Percentiles rank a stretch among this genome's conserved stretches.
Conservation (phyloP, 2,888 invertebrate species). For the Leptura quadrifasciata region DNA sequence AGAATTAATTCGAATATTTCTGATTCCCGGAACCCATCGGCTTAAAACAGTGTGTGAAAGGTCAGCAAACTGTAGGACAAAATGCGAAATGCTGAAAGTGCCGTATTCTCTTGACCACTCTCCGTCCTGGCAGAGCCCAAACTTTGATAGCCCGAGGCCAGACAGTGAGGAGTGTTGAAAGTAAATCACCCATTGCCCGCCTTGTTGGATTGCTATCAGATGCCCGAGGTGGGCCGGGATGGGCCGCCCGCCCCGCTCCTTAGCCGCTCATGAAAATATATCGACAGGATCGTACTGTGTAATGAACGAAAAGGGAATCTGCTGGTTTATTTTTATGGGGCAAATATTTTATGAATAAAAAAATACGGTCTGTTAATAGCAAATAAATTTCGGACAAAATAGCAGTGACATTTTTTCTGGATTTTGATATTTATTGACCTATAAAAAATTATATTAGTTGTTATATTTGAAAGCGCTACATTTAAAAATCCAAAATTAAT, state of each 20-base stretch:
- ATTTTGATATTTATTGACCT: no score
- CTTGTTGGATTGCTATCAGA: slow-evolving; percentile 47
- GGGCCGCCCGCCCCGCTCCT: slow-evolving; percentile 37
- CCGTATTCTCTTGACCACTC: slow-evolving; percentile 36
- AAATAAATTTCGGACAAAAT: no score
- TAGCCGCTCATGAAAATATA: slow-evolving; percentile 43
- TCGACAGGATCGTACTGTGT: slow-evolving; percentile 48
- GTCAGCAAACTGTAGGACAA: slow-evolving; percentile 32
- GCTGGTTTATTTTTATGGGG: neutral
- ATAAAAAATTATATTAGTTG: no score
- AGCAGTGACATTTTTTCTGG: no score
- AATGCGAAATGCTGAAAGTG: slow-evolving; percentile 26
- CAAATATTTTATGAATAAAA: no score
- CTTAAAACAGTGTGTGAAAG: slow-evolving; percentile 21
- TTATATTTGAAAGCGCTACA: no score
- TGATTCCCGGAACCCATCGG: neutral
- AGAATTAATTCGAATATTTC: neutral
- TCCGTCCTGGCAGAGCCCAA: slow-evolving; percentile 28
- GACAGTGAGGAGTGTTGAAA: slow-evolving; percentile 49
- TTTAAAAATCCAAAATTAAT: no score
- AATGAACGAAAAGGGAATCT: slow-evolving; percentile 32
- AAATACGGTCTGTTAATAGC: no score
- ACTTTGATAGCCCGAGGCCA: slow-evolving; percentile 44
- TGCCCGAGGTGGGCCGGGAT: slow-evolving; percentile 34
- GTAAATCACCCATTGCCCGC: slow-evolving; percentile 57